These are phyloP conservation scores for Carduelis carduelis DNA, from an alignment of 2,797 vertebrate genomes.

Conservation along the genomic window DNA sequence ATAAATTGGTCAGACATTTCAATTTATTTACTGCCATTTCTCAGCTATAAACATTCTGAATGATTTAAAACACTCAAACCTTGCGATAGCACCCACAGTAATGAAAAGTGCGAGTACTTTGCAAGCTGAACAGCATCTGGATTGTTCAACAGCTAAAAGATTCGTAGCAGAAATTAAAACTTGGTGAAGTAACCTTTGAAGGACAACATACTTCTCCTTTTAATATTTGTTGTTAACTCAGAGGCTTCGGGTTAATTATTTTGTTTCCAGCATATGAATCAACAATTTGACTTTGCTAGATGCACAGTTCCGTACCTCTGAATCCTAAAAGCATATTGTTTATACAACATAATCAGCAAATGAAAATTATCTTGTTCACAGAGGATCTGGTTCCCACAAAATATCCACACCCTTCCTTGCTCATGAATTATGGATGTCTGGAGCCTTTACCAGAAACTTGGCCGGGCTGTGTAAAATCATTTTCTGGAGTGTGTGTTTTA, in stretches of 20 bases:
- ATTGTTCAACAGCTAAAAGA: not conserved
- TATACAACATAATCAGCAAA: constrained; percentile 49
- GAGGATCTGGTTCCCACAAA: constrained; percentile 45
- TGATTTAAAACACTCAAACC: not conserved
- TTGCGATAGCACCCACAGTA: not conserved
- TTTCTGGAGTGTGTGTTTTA: constrained; percentile 52
- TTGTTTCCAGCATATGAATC: not conserved
- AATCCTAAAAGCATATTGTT: constrained; percentile 48
- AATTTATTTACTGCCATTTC: not conserved
- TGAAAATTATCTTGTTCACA: constrained; percentile 53
- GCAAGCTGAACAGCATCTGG: not conserved
- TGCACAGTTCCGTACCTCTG: not conserved
- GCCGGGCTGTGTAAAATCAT: constrained; percentile 36
- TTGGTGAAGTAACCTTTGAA: not conserved
- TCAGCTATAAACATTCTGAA: not conserved
- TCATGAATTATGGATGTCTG: constrained; percentile 66
- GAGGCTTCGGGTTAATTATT: not conserved
- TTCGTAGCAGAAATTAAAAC: not conserved
- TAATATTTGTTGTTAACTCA: not conserved
- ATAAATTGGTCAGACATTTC: not conserved
- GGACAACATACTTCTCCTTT: not conserved
- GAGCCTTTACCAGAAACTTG: constrained; percentile 57
- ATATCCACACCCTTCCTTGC: constrained; percentile 51
- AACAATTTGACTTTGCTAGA: constrained; percentile 15
- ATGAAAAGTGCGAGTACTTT: not conserved